Evolutionary conservation across 2,888 invertebrate genomes (phyloP).

Genomic region (Leucozona laternaria): DNA sequence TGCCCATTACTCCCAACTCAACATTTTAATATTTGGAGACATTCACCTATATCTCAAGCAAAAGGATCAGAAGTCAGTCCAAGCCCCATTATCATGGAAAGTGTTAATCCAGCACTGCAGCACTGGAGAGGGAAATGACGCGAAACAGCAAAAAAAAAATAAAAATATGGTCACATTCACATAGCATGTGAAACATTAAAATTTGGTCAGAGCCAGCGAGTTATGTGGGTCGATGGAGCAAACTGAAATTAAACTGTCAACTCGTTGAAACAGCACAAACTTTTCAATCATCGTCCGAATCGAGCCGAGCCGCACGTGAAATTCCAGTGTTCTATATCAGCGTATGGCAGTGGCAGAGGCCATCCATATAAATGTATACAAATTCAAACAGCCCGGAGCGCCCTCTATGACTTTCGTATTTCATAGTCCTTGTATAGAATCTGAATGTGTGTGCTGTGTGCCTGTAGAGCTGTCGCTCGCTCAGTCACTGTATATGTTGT

Average conservation of each 20-base stretch:
- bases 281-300: slow-evolving; percentile 68
- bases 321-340: slow-evolving; percentile 45
- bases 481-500: slow-evolving; percentile 34
- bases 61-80: no score
- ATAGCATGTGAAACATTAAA: slow-evolving; percentile 54
- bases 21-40: no score
- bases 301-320: slow-evolving; percentile 34
- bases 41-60: no score
- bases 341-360: slow-evolving; percentile 56
- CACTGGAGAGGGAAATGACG: background rate
- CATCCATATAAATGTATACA: slow-evolving; percentile 24
- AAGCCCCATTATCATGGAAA: background rate
- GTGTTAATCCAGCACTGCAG: background rate
- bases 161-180: slow-evolving; percentile 37
- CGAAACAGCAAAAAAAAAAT: background rate
- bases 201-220: slow-evolving; percentile 43
- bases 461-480: slow-evolving; percentile 20
- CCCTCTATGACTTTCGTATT: slow-evolving; percentile 37
- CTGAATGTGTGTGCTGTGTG: background rate
- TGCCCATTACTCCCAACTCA: no score
- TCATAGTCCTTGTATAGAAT: slow-evolving; percentile 7
- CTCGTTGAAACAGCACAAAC: slow-evolving; percentile 68
- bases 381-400: background rate
- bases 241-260: slow-evolving; percentile 74
- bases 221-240: slow-evolving; percentile 64